Evolutionary conservation across 1,140 invertebrate species (phyloP).

Genomic region (Notospermus geniculatus): DNA sequence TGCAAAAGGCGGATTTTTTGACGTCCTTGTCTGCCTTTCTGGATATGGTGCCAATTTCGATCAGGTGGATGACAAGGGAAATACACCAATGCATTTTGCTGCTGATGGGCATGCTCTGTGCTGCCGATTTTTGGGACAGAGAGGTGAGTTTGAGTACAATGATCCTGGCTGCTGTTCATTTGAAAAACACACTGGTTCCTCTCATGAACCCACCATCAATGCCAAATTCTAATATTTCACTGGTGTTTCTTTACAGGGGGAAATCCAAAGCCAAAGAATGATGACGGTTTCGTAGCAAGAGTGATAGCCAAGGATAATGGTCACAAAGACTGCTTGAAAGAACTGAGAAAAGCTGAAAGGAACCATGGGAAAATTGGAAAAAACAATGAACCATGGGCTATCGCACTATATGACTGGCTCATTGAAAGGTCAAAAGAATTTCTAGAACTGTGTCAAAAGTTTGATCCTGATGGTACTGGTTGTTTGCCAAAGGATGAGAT

Average conservation of each 20-base stretch:
- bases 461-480: slow-evolving; percentile 46
- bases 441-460: slow-evolving; percentile 39
- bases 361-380: slow-evolving; percentile 50
- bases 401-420: slow-evolving; percentile 54
- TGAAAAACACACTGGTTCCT: neutral
- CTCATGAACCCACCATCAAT: too few species aligned
- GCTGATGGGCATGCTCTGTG: slow-evolving; percentile 48
- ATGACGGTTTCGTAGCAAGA: slow-evolving; percentile 47
- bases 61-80: slow-evolving; percentile 42
- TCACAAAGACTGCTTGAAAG: slow-evolving; percentile 53
- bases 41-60: slow-evolving; percentile 55
- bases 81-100: slow-evolving; percentile 52
- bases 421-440: slow-evolving; percentile 39
- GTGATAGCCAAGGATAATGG: slow-evolving; percentile 52
- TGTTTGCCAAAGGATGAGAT: slow-evolving; percentile 44
- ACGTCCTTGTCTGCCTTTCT: slow-evolving; percentile 42
- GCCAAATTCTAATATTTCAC: neutral
- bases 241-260: slow-evolving; percentile 40
- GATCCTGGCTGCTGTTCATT: neutral
- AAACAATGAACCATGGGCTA: slow-evolving; percentile 53
- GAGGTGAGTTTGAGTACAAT: slow-evolving; percentile 36
- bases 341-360: slow-evolving; percentile 54
- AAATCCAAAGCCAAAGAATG: slow-evolving; percentile 56
- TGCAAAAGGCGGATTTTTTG: slow-evolving; percentile 47
- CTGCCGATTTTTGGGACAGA: slow-evolving; percentile 51